Percentiles rank a stretch among this genome's conserved stretches.
These are phyloP conservation scores for Esox niger DNA, from an alignment of 2,113 vertebrate species.

Conservation along the genomic window DNA sequence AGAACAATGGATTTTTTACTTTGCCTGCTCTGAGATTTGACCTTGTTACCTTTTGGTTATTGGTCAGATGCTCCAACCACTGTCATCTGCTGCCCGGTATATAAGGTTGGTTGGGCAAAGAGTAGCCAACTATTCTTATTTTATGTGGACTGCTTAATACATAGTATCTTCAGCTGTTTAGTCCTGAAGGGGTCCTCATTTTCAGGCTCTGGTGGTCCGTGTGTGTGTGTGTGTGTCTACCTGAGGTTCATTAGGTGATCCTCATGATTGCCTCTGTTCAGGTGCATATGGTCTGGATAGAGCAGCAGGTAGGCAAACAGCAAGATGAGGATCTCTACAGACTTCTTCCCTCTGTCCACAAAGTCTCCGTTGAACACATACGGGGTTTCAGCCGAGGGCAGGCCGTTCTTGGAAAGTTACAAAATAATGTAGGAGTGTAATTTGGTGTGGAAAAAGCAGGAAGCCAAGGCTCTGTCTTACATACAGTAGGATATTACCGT, in stretches of 20 bases:
- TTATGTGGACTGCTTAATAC: too few species aligned
- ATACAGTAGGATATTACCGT: not conserved
- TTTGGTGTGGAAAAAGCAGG: not conserved
- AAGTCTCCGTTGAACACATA: constrained; percentile 98
- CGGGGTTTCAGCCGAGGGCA: constrained; percentile 84
- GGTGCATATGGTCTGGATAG: constrained; percentile 86
- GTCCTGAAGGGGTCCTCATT: constrained; percentile 90
- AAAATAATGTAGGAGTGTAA: not conserved
- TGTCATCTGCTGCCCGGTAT: too few species aligned
- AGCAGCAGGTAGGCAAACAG: constrained; percentile 88
- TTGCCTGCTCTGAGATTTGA: too few species aligned
- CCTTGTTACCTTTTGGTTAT: too few species aligned
- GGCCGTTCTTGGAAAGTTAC: constrained; percentile 83
- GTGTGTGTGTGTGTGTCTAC: constrained; percentile 61
- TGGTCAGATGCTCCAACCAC: too few species aligned
- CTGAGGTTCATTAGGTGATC: constrained; percentile 95
- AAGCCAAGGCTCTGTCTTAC: not conserved
- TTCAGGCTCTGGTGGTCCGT: constrained; percentile 90
- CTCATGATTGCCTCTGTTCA: constrained; percentile 97
- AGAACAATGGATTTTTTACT: too few species aligned
- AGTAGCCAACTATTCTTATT: too few species aligned
- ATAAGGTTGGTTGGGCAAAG: too few species aligned
- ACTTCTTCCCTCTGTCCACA: constrained; percentile 93
- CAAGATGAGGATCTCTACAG: constrained; percentile 86
- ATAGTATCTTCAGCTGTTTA: too few species aligned